phyloP scores from a whole-genome alignment of 2,888 invertebrate species.

The Scaptomyza parva region DNA sequence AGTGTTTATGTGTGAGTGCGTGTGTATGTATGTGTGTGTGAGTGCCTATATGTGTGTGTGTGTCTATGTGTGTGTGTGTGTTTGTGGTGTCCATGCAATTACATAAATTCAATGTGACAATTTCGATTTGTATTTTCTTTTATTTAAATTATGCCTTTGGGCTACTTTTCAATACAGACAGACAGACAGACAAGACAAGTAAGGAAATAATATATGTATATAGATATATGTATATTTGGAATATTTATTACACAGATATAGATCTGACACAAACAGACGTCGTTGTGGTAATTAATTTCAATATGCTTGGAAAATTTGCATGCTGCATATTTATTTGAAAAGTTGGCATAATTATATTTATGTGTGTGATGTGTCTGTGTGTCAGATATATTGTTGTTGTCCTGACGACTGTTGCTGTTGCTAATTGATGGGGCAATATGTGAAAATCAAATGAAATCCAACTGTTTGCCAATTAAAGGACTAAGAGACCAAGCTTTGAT shows the following conservation, averaged over 20 bases:
- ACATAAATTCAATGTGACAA: conserved; percentile 77
- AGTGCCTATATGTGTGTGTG: conserved; percentile 3
- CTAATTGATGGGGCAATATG: conserved; percentile 65
- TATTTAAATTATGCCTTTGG: conserved; percentile 70
- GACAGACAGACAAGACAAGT: conserved; percentile 6
- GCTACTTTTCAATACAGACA: conserved; percentile 5
- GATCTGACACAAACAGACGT: conserved; percentile 63
- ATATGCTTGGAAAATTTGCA: conserved; percentile 52
- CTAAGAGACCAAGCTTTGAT: conserved; percentile 3
- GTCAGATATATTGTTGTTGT: conserved; percentile 24
- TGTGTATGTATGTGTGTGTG: conserved; percentile 30
- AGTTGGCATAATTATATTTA: conserved; percentile 75
- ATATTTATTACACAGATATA: conserved; percentile 66
- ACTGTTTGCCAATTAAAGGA: conserved; percentile 27
- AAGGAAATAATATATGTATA: conserved; percentile 36
- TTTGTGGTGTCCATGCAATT: conserved; percentile 68
- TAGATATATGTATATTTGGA: conserved; percentile 55
- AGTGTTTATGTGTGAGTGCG: conserved; percentile 3
- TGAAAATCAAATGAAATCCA: conserved; percentile 44
- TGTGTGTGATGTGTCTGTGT: conserved; percentile 46
- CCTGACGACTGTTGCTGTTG: conserved; percentile 14
- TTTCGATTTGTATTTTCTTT: conserved; percentile 78
- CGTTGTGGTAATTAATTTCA: conserved; percentile 76
- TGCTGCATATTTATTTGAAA: conserved; percentile 50
- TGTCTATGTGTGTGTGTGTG: conserved; percentile 13